Conservation (phyloP, 2,113 vertebrate genomes). For the Dromaius novaehollandiae region DNA sequence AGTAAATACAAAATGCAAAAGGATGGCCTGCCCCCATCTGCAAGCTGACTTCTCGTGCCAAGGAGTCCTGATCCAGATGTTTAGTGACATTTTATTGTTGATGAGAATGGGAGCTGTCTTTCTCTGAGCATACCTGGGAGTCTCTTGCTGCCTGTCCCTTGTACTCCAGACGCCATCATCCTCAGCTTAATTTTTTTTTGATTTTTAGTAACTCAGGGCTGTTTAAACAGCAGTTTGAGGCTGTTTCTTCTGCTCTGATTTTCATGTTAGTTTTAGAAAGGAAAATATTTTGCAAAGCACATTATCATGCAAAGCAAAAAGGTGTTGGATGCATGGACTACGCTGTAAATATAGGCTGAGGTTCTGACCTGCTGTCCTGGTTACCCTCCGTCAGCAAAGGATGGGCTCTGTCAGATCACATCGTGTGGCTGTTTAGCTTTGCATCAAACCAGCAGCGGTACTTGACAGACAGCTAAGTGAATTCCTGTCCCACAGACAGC, state of each 20-base stretch:
- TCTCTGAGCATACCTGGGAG: not conserved
- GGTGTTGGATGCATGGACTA: not conserved
- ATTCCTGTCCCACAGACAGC: not conserved
- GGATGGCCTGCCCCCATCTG: accelerated
- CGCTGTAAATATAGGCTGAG: not conserved
- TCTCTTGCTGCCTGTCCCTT: not conserved
- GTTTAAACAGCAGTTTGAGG: conserved; percentile 18
- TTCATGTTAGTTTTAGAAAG: conserved; percentile 37
- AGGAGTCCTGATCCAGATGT: not conserved
- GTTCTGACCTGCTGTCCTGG: not conserved
- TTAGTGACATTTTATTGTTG: conserved; percentile 3
- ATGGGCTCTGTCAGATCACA: not conserved
- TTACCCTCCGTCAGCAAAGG: not conserved
- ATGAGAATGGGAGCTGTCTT: not conserved
- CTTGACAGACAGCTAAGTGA: not conserved
- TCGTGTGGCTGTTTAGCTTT: not conserved
- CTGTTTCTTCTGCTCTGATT: conserved; percentile 12
- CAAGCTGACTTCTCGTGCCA: not conserved
- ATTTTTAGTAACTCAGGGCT: not conserved
- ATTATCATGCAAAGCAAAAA: not conserved
- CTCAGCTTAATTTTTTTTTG: not conserved
- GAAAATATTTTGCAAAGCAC: conserved; percentile 37
- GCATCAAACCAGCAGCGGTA: not conserved
- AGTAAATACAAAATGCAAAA: not conserved
- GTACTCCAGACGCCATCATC: not conserved